Conservation (phyloP, 2,797 vertebrate species). For the Anisognathus igniventris region DNA sequence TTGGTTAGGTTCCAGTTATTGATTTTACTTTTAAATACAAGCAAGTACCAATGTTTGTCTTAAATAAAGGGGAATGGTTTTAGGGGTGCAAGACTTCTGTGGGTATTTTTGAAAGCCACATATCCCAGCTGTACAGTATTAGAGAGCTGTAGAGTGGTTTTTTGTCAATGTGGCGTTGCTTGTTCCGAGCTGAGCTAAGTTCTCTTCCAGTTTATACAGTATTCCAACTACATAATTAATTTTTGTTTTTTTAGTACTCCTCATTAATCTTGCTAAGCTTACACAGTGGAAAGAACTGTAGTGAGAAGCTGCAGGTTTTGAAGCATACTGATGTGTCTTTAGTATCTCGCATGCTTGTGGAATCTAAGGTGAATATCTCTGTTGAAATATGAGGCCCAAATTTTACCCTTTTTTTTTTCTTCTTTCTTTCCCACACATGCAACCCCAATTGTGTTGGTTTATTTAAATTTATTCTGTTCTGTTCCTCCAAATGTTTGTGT, state of each 20-base stretch:
- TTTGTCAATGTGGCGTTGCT: background rate
- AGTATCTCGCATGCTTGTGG: background rate
- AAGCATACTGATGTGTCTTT: rapidly evolving
- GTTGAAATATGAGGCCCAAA: background rate
- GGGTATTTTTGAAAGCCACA: background rate
- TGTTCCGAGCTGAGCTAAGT: background rate
- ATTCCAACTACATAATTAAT: background rate
- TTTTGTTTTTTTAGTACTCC: background rate
- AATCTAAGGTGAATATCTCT: background rate
- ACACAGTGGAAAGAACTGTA: background rate
- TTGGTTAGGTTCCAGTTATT: background rate
- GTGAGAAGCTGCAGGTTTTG: background rate
- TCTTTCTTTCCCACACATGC: background rate
- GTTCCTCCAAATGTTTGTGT: background rate
- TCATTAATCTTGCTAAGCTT: background rate
- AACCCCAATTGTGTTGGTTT: background rate
- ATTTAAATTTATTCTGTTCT: background rate
- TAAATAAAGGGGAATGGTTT: background rate
- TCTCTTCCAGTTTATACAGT: background rate
- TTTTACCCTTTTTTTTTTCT: background rate
- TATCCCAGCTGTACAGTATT: background rate
- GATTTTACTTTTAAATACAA: background rate
- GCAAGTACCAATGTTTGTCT: background rate
- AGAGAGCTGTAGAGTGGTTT: background rate
- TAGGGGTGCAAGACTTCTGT: background rate